Evolutionary conservation across 2,888 invertebrate species (phyloP).

Genomic region (Eudasyphora cyanicolor): DNA sequence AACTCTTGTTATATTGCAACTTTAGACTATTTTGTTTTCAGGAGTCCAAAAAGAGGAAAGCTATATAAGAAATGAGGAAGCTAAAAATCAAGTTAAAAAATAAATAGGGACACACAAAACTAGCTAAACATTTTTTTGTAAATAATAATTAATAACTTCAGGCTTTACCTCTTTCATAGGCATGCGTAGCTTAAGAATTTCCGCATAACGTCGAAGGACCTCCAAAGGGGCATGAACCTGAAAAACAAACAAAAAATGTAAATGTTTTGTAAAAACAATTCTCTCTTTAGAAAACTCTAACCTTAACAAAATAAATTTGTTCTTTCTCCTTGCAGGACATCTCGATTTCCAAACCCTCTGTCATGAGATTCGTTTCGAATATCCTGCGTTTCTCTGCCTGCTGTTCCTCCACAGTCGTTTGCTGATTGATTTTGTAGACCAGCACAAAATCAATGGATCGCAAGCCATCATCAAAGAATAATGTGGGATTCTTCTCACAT

Average conservation of each 20-base stretch:
- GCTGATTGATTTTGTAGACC: constrained; percentile 86
- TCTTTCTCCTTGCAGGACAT: constrained; percentile 84
- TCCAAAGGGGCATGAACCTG: constrained; percentile 92
- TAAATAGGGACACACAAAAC: neutral
- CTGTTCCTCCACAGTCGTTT: constrained; percentile 76
- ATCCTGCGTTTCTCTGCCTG: constrained; percentile 81
- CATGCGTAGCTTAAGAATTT: constrained; percentile 94
- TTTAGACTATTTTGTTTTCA: too few relatives aligned
- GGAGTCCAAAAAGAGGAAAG: too few relatives aligned
- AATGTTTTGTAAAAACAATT: neutral
- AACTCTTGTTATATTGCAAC: too few relatives aligned
- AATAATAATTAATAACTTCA: neutral
- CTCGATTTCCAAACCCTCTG: constrained; percentile 89
- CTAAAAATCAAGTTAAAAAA: neutral
- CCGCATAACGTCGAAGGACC: constrained; percentile 92
- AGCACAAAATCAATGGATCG: constrained; percentile 89
- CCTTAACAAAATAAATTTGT: constrained; percentile 90
- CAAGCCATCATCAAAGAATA: constrained; percentile 86
- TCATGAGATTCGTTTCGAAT: constrained; percentile 87
- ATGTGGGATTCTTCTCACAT: constrained; percentile 78
- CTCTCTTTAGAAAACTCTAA: constrained; percentile 70
- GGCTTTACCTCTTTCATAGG: constrained; percentile 91
- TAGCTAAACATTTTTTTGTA: neutral
- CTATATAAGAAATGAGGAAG: neutral
- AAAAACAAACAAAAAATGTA: constrained; percentile 68